phyloP scores from a whole-genome alignment of 1,140 invertebrate genomes.

The Camponotus vicinus region DNA sequence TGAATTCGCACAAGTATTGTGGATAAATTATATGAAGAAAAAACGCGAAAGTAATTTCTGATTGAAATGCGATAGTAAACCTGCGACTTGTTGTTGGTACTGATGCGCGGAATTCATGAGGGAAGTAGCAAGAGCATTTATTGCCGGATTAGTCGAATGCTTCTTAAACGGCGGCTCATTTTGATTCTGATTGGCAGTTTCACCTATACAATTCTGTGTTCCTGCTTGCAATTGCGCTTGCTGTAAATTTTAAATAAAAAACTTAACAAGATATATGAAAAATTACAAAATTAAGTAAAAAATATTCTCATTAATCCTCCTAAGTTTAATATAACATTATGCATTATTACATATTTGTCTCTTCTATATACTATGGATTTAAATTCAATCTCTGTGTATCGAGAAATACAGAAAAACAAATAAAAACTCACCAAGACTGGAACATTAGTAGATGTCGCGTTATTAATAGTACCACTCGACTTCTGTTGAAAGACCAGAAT shows the following conservation, averaged over 20 bases:
- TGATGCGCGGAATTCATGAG: conserved; percentile 93
- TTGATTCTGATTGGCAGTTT: conserved; percentile 82
- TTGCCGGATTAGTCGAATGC: conserved; percentile 90
- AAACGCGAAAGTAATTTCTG: neutral
- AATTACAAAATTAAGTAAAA: too few species aligned
- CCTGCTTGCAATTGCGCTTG: conserved; percentile 88
- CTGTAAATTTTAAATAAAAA: conserved; percentile 78
- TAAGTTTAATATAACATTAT: neutral
- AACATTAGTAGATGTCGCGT: conserved; percentile 85
- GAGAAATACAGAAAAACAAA: neutral
- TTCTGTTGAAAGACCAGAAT: conserved; percentile 87
- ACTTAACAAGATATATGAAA: neutral
- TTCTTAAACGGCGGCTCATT: conserved; percentile 87
- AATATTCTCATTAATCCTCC: neutral
- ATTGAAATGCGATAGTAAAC: conserved; percentile 75
- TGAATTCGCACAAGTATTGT: neutral
- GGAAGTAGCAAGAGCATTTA: conserved; percentile 91
- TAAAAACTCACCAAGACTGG: conserved; percentile 86
- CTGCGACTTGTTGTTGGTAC: conserved; percentile 90
- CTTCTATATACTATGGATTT: neutral
- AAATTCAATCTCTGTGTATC: neutral
- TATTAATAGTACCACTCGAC: conserved; percentile 76
- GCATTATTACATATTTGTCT: neutral
- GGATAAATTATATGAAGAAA: conserved; percentile 20
- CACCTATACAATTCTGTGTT: conserved; percentile 79